A percentile compares a stretch with the other conserved stretches of the same genome.
phyloP scores from a whole-genome alignment of 2,888 invertebrate species.

The Lasioglossum calceatum region DNA sequence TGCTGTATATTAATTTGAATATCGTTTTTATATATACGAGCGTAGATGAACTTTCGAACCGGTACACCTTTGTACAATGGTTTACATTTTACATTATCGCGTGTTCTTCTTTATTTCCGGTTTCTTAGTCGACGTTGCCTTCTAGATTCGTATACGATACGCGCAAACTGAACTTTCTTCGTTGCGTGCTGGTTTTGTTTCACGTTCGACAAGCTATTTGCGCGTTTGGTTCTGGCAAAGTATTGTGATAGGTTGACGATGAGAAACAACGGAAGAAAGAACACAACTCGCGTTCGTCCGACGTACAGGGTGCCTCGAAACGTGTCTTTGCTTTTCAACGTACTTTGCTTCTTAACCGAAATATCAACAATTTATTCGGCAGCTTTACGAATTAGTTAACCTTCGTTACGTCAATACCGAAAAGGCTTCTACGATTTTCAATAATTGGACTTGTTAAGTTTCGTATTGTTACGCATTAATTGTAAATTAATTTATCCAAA shows the following conservation, averaged over 20 bases:
- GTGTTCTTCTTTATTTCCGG: constrained; percentile 9
- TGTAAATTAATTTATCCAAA: background rate
- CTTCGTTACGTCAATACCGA: background rate
- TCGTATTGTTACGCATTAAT: background rate
- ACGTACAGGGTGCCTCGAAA: background rate
- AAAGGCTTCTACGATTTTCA: background rate
- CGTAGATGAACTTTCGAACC: constrained; percentile 9
- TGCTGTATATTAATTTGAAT: background rate
- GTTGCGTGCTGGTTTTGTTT: constrained; percentile 32
- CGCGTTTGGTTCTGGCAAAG: constrained; percentile 15
- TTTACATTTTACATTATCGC: background rate
- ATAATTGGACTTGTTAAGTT: background rate
- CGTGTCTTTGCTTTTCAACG: background rate
- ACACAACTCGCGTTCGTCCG: constrained; percentile 22
- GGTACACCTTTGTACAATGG: background rate
- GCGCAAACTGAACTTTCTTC: constrained; percentile 23
- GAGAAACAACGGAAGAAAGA: constrained; percentile 29
- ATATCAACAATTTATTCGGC: background rate
- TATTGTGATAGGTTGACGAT: constrained; percentile 40
- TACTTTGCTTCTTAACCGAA: background rate
- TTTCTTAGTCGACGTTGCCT: constrained; percentile 16
- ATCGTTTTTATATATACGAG: constrained; percentile 13
- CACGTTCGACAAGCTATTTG: constrained; percentile 38
- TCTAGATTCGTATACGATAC: constrained; percentile 37
- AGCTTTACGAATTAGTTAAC: background rate